Base-by-base conservation (phyloP, 2,113 vertebrate species). In the Myotis yumanensis region DNA sequence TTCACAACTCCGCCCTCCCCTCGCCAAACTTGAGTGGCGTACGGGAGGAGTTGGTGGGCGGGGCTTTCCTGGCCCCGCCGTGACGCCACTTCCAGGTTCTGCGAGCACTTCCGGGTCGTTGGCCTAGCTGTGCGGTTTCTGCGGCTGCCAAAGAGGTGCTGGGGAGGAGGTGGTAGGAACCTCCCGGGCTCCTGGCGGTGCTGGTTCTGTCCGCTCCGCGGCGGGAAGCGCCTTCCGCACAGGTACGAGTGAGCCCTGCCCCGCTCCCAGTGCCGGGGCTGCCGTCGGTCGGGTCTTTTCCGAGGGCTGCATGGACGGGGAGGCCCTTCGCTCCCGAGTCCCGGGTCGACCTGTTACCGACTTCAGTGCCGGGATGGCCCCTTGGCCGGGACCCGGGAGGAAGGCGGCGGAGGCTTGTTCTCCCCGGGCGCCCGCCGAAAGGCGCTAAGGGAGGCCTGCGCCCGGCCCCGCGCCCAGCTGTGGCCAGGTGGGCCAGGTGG, bases 101-200 rank as follows among this genome's bases (percentile, higher is more conserved):
- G 7, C 16, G 71, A 97, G 54, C 59, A 59, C 90, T 96, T 97
- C 97, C 97, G 97, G 97, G 95, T 96, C 82, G 59, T 3, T 1
- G 57, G 28, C 57, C 1, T 4, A 1, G 28, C 10, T 6, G 51
- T 51, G 83, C 14, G 85, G 85, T 82, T 73, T 87, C 28, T 16
- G 90, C n/a, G 57, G 88, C 43, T 17, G 72, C 72, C 0, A 84
- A n/a, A 35, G 93, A 64, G 48, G 82, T 28, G 88, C 77, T 92
- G 7, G 1, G 40, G 15, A 17, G 5, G n/a, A 69, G 68, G 68
- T 37, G 68, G 68, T 25, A 14, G 57, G 16, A 35, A 7, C 18
- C 7, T 59, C 28, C 4, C 7, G 30, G 59, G 7, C 46, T 46
- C 2, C 37, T 5, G 52, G 62, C 54, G 0, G 35, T 59, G 4